Percentiles rank a stretch among this genome's conserved stretches.
These are phyloP conservation scores for Pituophis catenifer DNA, from an alignment of 2,113 vertebrate genomes.

Conservation along the genomic window DNA sequence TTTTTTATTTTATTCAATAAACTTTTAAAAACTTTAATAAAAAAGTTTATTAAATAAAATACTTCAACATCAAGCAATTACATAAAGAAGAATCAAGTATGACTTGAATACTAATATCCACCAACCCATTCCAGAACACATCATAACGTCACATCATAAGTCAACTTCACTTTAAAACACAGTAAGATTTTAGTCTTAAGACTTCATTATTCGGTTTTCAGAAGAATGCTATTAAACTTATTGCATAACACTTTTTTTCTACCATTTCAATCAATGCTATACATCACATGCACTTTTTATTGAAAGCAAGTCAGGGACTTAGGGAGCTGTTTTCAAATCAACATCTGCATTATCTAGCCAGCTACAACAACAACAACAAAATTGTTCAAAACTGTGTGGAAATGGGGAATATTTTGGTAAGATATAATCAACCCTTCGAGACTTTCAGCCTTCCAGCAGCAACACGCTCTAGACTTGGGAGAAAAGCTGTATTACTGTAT, in stretches of 20 bases:
- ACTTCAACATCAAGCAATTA: not conserved
- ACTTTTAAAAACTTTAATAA: no score
- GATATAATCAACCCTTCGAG: not conserved
- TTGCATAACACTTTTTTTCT: not conserved
- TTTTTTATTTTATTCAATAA: not conserved
- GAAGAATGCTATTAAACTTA: not conserved
- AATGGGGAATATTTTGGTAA: not conserved
- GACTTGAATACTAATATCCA: not conserved
- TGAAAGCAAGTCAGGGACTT: not conserved
- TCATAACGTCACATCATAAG: not conserved
- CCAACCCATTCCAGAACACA: not conserved
- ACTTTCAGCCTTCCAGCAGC: not conserved
- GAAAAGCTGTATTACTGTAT: not conserved
- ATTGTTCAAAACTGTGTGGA: no score
- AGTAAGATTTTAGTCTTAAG: not conserved
- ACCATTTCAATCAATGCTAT: not conserved
- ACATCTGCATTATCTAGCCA: not conserved
- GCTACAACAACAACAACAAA: not conserved
- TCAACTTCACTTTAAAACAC: not conserved
- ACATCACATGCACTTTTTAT: not conserved
- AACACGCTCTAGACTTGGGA: not conserved
- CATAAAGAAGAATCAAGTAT: not conserved
- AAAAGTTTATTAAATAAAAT: not conserved
- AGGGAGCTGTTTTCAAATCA: not conserved
- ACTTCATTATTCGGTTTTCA: not conserved